Base-by-base conservation (phyloP, 2,888 invertebrate genomes). In the Philopedon plagiatum region DNA sequence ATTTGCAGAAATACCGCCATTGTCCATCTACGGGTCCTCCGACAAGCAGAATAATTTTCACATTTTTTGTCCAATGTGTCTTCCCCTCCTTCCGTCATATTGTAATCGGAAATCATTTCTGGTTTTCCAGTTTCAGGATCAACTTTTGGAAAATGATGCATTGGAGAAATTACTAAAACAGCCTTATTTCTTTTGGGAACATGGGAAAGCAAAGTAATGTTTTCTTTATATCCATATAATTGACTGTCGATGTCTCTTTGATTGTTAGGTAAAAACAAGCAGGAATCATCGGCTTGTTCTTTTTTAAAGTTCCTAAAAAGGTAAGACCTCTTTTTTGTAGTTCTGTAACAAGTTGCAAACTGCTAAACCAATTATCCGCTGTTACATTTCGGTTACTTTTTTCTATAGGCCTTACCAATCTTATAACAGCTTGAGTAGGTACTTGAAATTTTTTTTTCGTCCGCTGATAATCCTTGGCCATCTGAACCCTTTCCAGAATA, bases 11-110 rank as follows among this genome's bases (percentile, higher is more conserved):
- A 44, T 15, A 44, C 41, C 15, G 19, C 15, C 41, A 44, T 44
- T 44, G 41, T 44, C 41, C 41, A 44, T 44, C 18, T 44, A 44
- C 18, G 41, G 44, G 44, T 44, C 44, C 44, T 44, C 44, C 44
- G 44, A 44, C 44, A 44, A 44, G 44, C 44, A 44, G 19, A 44
- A 19, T 44, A 44, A 44, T 44, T 44, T 19, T 18, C 44, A 44
- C 19, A 18, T 19, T 44, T 44, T 44, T 44, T 18, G 8, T 18
- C 44, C 44, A 44, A 19, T 44, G 44, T 44, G 8, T 44, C 44
- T 11, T 18, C 44, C 19, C 44, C 19, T 44, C 18, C 39, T 11
- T 51, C 15, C 4, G 51, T n/a, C 46, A 46, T 46, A 18, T 46
- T 41, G 15, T 41, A 29, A 29, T 29, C 29, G 29, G n/a, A n/a